Base-by-base conservation (phyloP, 1,140 invertebrate species). In the Brachionus koreanus region DNA sequence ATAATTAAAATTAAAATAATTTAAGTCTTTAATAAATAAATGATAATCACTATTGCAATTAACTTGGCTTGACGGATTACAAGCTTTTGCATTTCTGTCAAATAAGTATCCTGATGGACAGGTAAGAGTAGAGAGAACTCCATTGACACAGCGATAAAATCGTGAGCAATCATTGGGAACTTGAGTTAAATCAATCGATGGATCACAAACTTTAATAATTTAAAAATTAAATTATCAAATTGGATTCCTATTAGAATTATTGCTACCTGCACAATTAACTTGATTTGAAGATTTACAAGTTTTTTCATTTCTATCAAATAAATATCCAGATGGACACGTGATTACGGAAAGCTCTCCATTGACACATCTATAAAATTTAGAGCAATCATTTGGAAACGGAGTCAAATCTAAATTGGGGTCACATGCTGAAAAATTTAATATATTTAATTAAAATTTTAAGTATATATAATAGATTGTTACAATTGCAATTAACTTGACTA, bases 341-440 rank as follows among this genome's bases (percentile, higher is more conserved):
- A 67, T 29, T 13, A 12, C 13, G 5, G 63, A 67, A 5, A 67
- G 29, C 7, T 35, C 63, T n/a, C 63, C 25, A 35, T 67, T 39
- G n/a, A 67, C n/a, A 67, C 63, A 67, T 67, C 63, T 67, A 35
- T 67, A 67, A 39, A 67, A 67, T 67, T 35, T 37, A n/a, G 63
- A 33, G 5, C 63, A 67, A 67, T 67, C 63, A 67, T 67, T 33
- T 33, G 25, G 25, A 67, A 13, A n/a, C 9, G 23, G 63, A 13
- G 63, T 67, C 10, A 67, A 35, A n/a, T 67, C 63, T 37, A 67
- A 35, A 35, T n/a, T 35, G 7, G 29, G 29, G 35, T 67, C 65
- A 69, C 65, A 69, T 37, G 5, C 37, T 39, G 33, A 39, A 16
- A 19, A 39, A 39, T 29, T 29, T 29, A 29, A 29, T 2, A 29